A percentile compares a stretch with the other conserved stretches of the same genome.
Evolutionary conservation across 1,140 invertebrate species (phyloP).

Genomic region (Drosophila virilis): DNA sequence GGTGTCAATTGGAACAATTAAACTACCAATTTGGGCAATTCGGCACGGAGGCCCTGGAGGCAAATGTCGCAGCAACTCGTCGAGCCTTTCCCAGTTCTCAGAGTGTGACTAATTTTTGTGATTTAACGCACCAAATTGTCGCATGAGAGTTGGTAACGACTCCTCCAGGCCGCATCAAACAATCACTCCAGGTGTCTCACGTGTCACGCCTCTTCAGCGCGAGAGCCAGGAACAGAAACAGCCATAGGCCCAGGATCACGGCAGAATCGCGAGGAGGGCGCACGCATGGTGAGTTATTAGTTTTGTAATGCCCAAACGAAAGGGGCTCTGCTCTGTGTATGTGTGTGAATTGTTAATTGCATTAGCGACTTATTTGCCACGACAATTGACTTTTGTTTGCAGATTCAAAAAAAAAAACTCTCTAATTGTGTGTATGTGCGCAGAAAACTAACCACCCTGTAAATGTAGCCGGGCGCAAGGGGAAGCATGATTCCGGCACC

Average conservation of each 20-base stretch:
- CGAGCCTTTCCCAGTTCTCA: constrained; percentile 26
- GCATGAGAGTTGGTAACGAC: constrained; percentile 8
- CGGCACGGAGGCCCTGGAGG: constrained; percentile 57
- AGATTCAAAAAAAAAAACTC: constrained; percentile 21
- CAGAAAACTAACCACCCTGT: constrained; percentile 45
- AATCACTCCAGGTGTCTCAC: constrained; percentile 84
- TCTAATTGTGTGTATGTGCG: constrained; percentile 51
- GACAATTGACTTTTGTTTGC: constrained; percentile 72
- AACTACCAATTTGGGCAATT: constrained; percentile 77
- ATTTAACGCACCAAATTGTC: constrained; percentile 84
- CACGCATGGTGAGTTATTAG: constrained; percentile 64
- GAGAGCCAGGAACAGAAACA: constrained; percentile 14
- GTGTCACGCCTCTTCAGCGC: constrained; percentile 73
- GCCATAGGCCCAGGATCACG: background rate
- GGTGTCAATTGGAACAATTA: constrained; percentile 80
- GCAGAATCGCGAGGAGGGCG: constrained; percentile 5
- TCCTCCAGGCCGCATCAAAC: constrained; percentile 38
- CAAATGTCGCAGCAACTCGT: constrained; percentile 20
- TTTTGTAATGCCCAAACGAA: constrained; percentile 22
- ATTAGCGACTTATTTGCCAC: constrained; percentile 78
- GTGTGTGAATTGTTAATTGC: constrained; percentile 78
- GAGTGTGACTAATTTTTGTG: constrained; percentile 74
- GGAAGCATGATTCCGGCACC: constrained; percentile 22
- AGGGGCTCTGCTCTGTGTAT: constrained; percentile 14
- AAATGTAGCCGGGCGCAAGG: constrained; percentile 16